Evolutionary conservation across 2,797 vertebrate species (phyloP).

Genomic region (Sitta carolinensis): DNA sequence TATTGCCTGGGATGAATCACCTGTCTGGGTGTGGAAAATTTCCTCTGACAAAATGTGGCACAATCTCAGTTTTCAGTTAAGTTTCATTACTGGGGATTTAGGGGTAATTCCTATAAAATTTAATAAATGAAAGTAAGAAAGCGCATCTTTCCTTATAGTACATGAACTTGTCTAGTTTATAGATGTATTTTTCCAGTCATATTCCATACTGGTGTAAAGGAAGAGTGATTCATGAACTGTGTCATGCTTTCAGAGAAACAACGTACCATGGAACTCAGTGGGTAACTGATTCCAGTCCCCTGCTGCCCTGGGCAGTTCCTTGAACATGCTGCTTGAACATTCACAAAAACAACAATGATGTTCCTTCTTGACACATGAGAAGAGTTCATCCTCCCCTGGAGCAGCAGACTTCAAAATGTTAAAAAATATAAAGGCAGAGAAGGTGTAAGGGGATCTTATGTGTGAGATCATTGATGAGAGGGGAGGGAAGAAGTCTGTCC

Average conservation of each 20-base stretch:
- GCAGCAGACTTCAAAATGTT: background rate
- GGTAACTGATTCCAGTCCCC: background rate
- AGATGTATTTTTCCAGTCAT: background rate
- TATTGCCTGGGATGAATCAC: background rate
- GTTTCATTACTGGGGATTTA: background rate
- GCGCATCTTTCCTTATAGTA: background rate
- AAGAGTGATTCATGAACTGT: background rate
- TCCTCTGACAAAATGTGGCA: background rate
- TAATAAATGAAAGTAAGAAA: background rate
- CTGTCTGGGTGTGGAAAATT: background rate
- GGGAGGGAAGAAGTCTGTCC: background rate
- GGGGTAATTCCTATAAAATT: background rate
- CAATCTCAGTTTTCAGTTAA: background rate
- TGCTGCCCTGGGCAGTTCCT: background rate
- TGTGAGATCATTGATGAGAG: background rate
- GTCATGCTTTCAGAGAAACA: background rate
- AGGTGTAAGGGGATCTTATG: background rate
- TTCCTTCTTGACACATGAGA: background rate
- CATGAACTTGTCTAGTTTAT: background rate
- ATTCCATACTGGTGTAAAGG: background rate
- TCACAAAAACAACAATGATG: background rate
- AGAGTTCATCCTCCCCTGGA: background rate
- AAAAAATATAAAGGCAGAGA: background rate
- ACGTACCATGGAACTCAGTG: rapidly evolving
- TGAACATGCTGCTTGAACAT: background rate